phyloP scores from a whole-genome alignment of 2,888 invertebrate species.

The Amiota mariae region DNA sequence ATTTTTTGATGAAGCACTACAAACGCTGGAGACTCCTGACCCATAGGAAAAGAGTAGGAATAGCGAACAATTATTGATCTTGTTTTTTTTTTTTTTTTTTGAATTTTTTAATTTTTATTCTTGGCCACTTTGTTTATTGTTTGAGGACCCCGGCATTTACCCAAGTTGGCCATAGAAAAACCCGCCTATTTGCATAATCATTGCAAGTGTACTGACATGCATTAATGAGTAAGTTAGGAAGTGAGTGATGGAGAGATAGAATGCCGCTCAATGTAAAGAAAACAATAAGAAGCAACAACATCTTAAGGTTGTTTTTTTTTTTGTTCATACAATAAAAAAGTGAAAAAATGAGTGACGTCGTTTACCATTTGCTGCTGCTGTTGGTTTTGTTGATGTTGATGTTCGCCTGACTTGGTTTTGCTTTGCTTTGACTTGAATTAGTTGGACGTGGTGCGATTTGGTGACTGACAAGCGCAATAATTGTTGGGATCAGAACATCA shows the following conservation, averaged over 20 bases:
- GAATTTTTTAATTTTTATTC: too few relatives aligned
- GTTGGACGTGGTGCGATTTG: background rate
- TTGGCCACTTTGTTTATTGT: background rate
- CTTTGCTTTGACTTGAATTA: conserved; percentile 18
- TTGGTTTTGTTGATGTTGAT: background rate
- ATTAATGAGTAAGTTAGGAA: too few relatives aligned
- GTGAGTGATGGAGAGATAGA: too few relatives aligned
- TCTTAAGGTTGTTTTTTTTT: too few relatives aligned
- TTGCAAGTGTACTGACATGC: background rate
- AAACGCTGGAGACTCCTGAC: too few relatives aligned
- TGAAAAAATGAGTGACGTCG: conserved; percentile 61
- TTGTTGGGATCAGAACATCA: conserved; percentile 49
- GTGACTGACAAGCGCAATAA: conserved; percentile 55
- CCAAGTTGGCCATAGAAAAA: too few relatives aligned
- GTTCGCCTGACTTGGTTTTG: background rate
- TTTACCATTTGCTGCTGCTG: background rate
- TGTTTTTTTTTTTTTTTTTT: too few relatives aligned
- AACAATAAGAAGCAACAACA: too few relatives aligned
- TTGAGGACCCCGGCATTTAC: background rate
- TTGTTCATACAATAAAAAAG: conserved; percentile 37
- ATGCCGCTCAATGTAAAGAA: too few relatives aligned
- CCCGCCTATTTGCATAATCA: background rate
- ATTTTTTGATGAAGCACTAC: too few relatives aligned
- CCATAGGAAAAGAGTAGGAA: too few relatives aligned
- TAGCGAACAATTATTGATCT: too few relatives aligned